Evolutionary conservation across 1,140 invertebrate species (phyloP).

Genomic region (Mizuhopecten yessoensis): DNA sequence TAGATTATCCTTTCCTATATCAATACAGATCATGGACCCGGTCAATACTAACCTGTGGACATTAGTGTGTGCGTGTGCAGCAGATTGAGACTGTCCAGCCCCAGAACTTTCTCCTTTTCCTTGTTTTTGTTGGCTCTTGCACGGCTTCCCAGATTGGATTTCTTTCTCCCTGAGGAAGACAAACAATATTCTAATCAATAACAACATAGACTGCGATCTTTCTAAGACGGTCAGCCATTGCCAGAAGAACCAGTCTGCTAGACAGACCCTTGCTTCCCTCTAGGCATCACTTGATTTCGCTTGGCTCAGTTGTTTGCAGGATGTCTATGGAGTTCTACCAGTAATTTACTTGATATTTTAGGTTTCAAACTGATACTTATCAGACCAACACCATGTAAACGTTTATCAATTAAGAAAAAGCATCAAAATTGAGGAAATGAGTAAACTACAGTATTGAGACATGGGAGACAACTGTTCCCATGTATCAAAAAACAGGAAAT

Average conservation of each 20-base stretch:
- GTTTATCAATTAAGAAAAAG: too few species aligned
- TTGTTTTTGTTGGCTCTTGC: constrained; percentile 81
- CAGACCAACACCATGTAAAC: too few species aligned
- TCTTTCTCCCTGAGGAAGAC: neutral
- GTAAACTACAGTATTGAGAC: too few species aligned
- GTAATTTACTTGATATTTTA: too few species aligned
- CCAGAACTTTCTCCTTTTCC: constrained; percentile 87
- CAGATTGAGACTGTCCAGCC: constrained; percentile 91
- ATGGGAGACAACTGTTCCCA: too few species aligned
- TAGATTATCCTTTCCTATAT: too few species aligned
- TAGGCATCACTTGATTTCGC: neutral
- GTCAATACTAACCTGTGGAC: constrained; percentile 87
- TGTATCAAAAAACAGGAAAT: too few species aligned
- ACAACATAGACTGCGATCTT: neutral
- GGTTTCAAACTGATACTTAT: too few species aligned
- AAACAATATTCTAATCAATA: neutral
- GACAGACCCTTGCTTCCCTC: neutral
- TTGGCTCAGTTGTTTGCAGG: neutral
- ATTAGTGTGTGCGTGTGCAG: constrained; percentile 95
- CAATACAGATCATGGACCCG: too few species aligned
- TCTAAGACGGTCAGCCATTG: neutral
- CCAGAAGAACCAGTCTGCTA: neutral
- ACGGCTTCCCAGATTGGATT: neutral
- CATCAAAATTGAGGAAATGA: too few species aligned
- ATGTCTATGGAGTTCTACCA: too few species aligned